phyloP scores from a whole-genome alignment of 2,888 invertebrate species.

The Drosophila fulvimacula region DNA sequence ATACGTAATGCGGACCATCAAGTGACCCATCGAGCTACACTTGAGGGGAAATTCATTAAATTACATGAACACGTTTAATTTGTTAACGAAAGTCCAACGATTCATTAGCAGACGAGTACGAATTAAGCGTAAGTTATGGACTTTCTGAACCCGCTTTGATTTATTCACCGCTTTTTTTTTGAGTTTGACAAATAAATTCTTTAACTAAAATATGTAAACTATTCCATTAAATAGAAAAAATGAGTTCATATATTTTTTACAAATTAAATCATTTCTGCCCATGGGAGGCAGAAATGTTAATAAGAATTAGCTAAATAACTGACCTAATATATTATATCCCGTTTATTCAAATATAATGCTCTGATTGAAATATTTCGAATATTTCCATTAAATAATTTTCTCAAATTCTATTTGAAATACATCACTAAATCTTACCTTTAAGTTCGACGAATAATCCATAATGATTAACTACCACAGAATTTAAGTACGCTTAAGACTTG shows the following conservation, averaged over 20 bases:
- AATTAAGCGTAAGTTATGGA: neutral
- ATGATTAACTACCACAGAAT: neutral
- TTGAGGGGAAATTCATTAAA: neutral
- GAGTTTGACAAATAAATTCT: neutral
- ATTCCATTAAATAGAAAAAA: neutral
- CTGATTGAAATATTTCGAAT: neutral
- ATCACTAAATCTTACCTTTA: neutral
- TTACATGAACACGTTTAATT: constrained; percentile 11
- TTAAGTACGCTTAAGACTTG: accelerated
- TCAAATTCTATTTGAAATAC: neutral
- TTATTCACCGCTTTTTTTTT: neutral
- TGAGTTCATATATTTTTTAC: neutral
- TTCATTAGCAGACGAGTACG: neutral
- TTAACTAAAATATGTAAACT: neutral
- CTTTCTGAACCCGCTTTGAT: neutral
- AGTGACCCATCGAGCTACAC: neutral
- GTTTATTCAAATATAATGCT: neutral
- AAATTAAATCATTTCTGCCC: neutral
- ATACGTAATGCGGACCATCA: constrained; percentile 11
- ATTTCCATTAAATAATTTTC: no score
- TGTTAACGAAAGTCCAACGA: neutral
- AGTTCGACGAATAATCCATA: neutral
- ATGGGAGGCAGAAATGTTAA: neutral
- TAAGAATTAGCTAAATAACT: neutral
- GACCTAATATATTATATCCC: neutral